Base-by-base conservation (phyloP, 2,113 vertebrate genomes). In the Microtus montanus region DNA sequence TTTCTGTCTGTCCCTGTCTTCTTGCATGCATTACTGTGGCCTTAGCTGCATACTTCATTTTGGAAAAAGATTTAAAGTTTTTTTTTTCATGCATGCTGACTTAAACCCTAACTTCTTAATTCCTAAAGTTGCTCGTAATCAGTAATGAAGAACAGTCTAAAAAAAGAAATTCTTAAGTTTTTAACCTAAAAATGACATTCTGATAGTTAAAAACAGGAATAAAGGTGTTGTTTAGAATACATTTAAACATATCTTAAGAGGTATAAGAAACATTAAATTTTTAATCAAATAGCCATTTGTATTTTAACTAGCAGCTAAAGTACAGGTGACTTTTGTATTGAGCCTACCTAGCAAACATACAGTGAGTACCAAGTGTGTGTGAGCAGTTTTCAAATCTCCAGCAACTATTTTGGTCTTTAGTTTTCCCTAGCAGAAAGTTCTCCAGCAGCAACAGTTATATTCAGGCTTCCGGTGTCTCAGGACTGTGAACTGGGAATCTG, bases 121-220 rank as follows among this genome's bases (percentile, higher is more conserved):
- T 90, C 22, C 73, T 80, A 63, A 54, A 1, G 33, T 64, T 63
- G 44, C 2, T 90, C 96, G 22, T 26, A 96, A 49, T 91, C 1
- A 3, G 1, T 44, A 1, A 90, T 96, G n/a, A 74, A 44, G 14
- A 89, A 94, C 97, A 88, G 0, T 82, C 19, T 2, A 75, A 94
- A 83, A 74, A 64, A 93, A 92, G 87, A 84, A 24, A 13, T 54
- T 33, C 17, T 22, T 88, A 87, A 75, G 4, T 63, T 22, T 94
- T 52, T 95, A 33, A 66, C 28, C 54, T 91, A 87, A 87, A 93
- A 95, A 91, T 92, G 93, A 71, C 24, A 89, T 95, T 82, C 89
- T 96, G 30, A 91, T 91, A 74, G 44, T 93, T 83, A 90, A 96
- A 68, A 92, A 80, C 35, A 90, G 82, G 91, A 91, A 89, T 91